These are phyloP conservation scores for Malaclemys terrapin DNA, from an alignment of 2,113 vertebrate genomes.

Conservation along the genomic window DNA sequence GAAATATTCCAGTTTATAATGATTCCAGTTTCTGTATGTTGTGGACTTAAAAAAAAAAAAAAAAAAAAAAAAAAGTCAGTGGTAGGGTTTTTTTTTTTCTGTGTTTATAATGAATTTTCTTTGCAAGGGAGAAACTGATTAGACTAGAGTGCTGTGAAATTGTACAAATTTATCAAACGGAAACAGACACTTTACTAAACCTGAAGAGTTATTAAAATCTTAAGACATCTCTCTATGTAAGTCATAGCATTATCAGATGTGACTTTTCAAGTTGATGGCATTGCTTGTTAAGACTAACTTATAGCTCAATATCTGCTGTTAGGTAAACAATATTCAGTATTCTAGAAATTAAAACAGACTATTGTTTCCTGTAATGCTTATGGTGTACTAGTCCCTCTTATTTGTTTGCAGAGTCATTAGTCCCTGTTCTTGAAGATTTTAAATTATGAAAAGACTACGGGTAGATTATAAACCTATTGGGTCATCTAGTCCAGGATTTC, in stretches of 20 bases:
- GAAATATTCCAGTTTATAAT: not conserved
- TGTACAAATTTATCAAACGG: not conserved
- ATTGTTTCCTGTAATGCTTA: not conserved
- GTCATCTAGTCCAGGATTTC: not conserved
- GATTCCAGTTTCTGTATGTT: not conserved
- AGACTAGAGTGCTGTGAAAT: not conserved
- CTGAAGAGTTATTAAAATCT: not conserved
- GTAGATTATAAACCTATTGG: not conserved
- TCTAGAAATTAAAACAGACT: not conserved
- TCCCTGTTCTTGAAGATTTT: not conserved
- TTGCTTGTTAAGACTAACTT: rapidly evolving
- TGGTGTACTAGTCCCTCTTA: no score
- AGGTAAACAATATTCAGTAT: not conserved
- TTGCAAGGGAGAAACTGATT: not conserved
- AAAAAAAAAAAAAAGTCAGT: not conserved
- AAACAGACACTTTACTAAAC: not conserved
- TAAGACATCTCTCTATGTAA: not conserved
- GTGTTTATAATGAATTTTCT: not conserved
- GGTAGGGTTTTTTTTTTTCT: not conserved
- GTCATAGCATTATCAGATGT: not conserved
- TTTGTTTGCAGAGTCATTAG: no score
- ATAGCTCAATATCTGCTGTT: not conserved
- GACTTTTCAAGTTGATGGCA: not conserved
- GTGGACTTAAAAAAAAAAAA: no score
- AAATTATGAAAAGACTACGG: not conserved